A percentile compares a stretch with the other conserved stretches of the same genome.
Conservation (phyloP, 2,888 invertebrate genomes). For the Allolobophora icterica region DNA sequence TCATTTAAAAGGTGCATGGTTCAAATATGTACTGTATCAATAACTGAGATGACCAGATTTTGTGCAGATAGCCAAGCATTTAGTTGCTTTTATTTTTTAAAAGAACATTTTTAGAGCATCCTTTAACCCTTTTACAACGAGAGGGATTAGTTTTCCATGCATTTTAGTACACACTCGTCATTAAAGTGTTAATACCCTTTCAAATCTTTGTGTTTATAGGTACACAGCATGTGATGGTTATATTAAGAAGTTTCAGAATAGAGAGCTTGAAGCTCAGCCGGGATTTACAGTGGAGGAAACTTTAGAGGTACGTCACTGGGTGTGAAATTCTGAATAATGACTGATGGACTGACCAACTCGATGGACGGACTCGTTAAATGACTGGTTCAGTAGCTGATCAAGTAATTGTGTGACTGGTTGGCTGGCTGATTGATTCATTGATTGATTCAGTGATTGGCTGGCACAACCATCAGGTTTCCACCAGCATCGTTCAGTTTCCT, state of each 20-base stretch:
- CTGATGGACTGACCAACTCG: background rate
- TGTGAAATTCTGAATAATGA: background rate
- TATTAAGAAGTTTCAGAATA: conserved; percentile 84
- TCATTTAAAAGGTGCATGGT: too few species aligned
- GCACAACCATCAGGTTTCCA: too few species aligned
- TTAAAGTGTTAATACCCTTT: too few species aligned
- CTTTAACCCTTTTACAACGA: too few species aligned
- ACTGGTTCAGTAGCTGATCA: too few species aligned
- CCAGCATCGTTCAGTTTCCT: too few species aligned
- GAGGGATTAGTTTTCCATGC: too few species aligned
- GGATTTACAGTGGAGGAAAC: conserved; percentile 91
- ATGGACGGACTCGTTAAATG: background rate
- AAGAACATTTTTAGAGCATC: background rate
- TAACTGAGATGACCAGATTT: background rate
- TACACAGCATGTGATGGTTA: conserved; percentile 83
- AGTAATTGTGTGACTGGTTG: too few species aligned
- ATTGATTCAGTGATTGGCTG: too few species aligned
- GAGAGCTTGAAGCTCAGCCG: conserved; percentile 86
- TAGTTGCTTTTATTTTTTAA: background rate
- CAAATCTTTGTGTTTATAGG: background rate
- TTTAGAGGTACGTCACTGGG: conserved; percentile 73
- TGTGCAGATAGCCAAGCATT: too few species aligned
- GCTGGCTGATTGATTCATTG: too few species aligned
- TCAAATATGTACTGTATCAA: background rate
- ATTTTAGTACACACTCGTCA: too few species aligned